Evolutionary conservation across 2,113 vertebrate genomes (phyloP).

Genomic region (Nycticryphes semicollaris): DNA sequence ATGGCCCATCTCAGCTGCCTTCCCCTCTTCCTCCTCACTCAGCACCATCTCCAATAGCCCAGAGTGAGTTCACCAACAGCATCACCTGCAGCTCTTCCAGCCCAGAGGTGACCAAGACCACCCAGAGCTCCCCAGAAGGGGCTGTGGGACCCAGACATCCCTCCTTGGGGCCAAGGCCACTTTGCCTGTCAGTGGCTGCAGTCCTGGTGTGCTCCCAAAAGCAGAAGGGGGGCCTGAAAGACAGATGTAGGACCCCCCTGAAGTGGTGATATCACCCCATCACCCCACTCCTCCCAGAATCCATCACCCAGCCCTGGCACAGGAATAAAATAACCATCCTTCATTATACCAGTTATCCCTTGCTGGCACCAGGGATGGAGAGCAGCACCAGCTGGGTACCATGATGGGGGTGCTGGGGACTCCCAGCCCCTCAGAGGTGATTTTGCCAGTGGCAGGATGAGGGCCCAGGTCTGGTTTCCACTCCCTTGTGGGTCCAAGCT

Average conservation of each 20-base stretch:
- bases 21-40: not conserved
- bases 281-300: not conserved
- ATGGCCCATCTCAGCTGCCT: accelerated
- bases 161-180: accelerated
- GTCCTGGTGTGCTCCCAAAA: accelerated
- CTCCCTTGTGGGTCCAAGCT: not conserved
- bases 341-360: not conserved
- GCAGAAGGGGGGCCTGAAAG: not conserved
- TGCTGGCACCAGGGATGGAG: accelerated
- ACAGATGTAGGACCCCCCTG: accelerated
- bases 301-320: not conserved
- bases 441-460: accelerated
- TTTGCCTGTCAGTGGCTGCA: not conserved
- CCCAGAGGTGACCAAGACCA: not conserved
- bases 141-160: not conserved
- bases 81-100: not conserved
- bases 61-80: accelerated
- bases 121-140: not conserved
- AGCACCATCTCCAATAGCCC: not conserved
- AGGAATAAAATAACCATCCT: too few species aligned
- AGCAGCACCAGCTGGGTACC: accelerated
- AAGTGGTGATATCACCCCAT: not conserved
- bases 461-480: not conserved
- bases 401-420: not conserved
- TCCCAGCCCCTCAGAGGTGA: not conserved